Percentiles rank a stretch among this genome's conserved stretches.
Evolutionary conservation across 2,113 vertebrate genomes (phyloP).

Genomic region (Ursus arctos): DNA sequence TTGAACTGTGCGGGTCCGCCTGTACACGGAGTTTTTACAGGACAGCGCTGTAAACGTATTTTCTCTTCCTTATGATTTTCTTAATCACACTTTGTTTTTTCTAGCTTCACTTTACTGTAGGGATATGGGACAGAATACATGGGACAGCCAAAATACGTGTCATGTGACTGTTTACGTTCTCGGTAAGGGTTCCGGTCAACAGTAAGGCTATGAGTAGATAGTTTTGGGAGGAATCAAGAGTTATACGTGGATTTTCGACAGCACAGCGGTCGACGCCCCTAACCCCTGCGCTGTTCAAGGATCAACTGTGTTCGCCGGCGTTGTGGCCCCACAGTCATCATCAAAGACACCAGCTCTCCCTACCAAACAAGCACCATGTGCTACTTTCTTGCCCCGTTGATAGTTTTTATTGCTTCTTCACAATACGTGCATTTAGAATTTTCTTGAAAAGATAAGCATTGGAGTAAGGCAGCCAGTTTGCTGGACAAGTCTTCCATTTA

Average conservation of each 20-base stretch:
- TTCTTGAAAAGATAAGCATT: neutral
- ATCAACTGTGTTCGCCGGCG: neutral
- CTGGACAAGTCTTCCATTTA: neutral
- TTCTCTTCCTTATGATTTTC: neutral
- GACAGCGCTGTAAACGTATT: neutral
- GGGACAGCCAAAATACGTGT: neutral
- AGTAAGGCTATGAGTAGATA: neutral
- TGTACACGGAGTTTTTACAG: neutral
- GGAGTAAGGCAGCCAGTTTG: neutral
- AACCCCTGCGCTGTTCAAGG: neutral
- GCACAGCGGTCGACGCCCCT: neutral
- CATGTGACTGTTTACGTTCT: neutral
- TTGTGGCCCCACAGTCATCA: neutral
- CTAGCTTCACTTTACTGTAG: neutral
- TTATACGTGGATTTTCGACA: neutral
- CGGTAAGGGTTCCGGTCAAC: neutral
- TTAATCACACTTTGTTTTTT: neutral
- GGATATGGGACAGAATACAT: neutral
- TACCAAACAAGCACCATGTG: neutral
- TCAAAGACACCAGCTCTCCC: neutral
- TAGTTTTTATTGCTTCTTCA: neutral
- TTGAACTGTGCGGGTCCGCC: neutral
- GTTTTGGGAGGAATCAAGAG: neutral
- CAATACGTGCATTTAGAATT: neutral
- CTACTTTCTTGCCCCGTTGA: neutral